Percentiles rank a stretch among this genome's conserved stretches.
phyloP scores from a whole-genome alignment of 2,113 vertebrate species.

The Prionailurus bengalensis region DNA sequence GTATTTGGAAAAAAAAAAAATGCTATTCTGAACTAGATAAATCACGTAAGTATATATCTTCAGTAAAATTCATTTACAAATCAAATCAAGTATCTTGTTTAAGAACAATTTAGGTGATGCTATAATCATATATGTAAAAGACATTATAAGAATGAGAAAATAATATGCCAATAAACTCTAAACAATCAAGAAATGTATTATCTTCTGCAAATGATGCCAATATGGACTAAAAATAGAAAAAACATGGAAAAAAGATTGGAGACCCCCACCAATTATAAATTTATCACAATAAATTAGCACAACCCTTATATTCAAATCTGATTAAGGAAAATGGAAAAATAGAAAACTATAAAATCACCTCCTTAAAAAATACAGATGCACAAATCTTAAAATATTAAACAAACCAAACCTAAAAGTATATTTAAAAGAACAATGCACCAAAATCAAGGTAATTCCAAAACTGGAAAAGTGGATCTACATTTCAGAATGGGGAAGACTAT shows the following conservation, averaged over 20 bases:
- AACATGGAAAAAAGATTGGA: not conserved
- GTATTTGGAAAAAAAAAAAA: not conserved
- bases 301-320: not conserved
- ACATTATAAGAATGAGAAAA: constrained; percentile 28
- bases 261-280: not conserved
- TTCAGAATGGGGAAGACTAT: not conserved
- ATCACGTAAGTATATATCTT: not conserved
- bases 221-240: constrained; percentile 32
- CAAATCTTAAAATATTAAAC: constrained; percentile 12
- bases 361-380: constrained; percentile 35
- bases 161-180: not conserved
- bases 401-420: constrained; percentile 34
- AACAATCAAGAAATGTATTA: constrained; percentile 2
- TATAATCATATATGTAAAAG: not conserved
- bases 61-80: constrained; percentile 15
- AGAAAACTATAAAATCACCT: constrained; percentile 25
- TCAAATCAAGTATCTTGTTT: constrained; percentile 5
- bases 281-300: constrained; percentile 20
- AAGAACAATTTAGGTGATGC: not conserved
- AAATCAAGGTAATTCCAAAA: constrained; percentile 9
- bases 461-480: not conserved
- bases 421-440: constrained; percentile 23
- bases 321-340: not conserved
- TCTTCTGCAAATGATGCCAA: not conserved
- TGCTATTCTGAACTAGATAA: not conserved